Percentiles rank a stretch among this genome's conserved stretches.
Conservation (phyloP, 2,888 invertebrate genomes). For the Clitarchus hookeri region DNA sequence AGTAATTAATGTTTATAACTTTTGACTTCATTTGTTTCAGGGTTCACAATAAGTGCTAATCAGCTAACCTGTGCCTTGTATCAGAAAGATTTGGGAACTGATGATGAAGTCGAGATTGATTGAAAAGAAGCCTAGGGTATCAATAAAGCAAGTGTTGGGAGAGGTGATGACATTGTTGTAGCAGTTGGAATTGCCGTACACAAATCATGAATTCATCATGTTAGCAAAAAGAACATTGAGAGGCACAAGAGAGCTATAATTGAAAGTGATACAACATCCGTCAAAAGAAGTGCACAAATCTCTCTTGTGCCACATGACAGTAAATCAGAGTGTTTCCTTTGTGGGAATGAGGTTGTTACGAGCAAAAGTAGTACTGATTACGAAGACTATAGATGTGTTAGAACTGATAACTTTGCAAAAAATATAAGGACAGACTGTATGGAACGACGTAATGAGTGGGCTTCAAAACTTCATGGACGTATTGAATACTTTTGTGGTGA, state of each 20-base stretch:
- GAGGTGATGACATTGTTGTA: constrained; percentile 15
- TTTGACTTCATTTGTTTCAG: neutral
- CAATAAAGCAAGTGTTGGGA: neutral
- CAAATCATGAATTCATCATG: neutral
- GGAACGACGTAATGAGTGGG: neutral
- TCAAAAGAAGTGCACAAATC: neutral
- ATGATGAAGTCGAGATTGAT: neutral
- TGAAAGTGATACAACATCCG: neutral
- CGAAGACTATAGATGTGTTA: neutral
- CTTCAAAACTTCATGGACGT: neutral
- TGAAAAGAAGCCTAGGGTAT: neutral
- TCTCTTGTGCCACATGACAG: neutral
- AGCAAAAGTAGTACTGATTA: neutral
- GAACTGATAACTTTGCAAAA: neutral
- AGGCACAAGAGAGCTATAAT: neutral
- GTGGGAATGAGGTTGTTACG: neutral
- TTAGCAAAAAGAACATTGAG: neutral
- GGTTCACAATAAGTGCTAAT: neutral
- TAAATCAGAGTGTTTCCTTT: neutral
- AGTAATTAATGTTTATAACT: neutral
- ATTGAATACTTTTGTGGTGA: constrained; percentile 1
- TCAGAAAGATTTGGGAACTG: neutral
- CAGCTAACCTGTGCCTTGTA: neutral
- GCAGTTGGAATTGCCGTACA: neutral
- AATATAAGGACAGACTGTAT: neutral